Base-by-base conservation (phyloP, 2,888 invertebrate genomes). In the Dynastes maya region DNA sequence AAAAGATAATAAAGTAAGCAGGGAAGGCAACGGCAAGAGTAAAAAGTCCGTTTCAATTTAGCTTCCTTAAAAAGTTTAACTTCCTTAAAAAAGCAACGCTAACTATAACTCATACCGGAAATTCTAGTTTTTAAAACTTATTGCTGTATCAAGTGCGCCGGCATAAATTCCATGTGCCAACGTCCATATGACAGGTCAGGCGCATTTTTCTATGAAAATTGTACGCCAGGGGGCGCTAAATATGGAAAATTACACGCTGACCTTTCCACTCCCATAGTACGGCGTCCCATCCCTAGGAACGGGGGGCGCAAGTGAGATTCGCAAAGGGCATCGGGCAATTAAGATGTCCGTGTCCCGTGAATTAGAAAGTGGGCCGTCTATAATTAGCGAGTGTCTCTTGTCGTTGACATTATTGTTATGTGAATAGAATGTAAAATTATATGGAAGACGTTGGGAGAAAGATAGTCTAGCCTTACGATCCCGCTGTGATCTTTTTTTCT, bases 201-300 rank as follows among this genome's bases (percentile, higher is more conserved):
- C 65, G 40, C 65, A 65, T 65, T 65, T 65, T 65, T 65, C 65
- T 65, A 65, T 65, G 65, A 40, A 40, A 65, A 65, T 65, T 37
- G 65, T 40, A 65, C 65, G 45, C 65, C 40, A 9, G 65, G 65
- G 65, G 40, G 65, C 65, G 65, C 37, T 65, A 65, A 65, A 65
- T 65, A 65, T 65, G 65, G 40, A 40, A 65, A 65, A 40, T 65
- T 40, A 40, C 37, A 65, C 65, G 65, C 65, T 40, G 65, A 65
- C 65, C 65, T 65, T 65, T 65, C 45, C 65, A 16, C 40, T 65
- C 16, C 45, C 40, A 8, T n/a, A 37, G 37, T 40, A n/a, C 65
- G 45, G 45, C 45, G 45, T 1, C 45, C 45, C 45, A 45, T 45
- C 0, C 8, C 45, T 0, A 0, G 45, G 45, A 45, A 45, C 45